Conservation (phyloP, 2,888 invertebrate genomes). For the Calliphora vomitoria region DNA sequence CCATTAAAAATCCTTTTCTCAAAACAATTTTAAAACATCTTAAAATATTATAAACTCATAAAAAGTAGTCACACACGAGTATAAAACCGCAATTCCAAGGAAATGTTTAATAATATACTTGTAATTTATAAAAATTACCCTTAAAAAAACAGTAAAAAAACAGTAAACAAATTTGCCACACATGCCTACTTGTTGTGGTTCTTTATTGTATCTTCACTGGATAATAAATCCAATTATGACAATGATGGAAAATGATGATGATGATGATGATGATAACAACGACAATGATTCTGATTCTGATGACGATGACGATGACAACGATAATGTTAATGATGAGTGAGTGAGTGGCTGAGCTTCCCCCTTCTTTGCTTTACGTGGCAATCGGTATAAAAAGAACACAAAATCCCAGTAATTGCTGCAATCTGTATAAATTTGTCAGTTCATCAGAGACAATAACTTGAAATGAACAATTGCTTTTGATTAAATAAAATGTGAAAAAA, state of each 20-base stretch:
- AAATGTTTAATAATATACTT: slow-evolving; percentile 65
- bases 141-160: slow-evolving; percentile 25
- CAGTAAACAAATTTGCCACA: slow-evolving; percentile 50
- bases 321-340: slow-evolving; percentile 42
- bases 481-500: slow-evolving; percentile 72
- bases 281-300: slow-evolving; percentile 30
- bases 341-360: slow-evolving; percentile 18
- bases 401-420: slow-evolving; percentile 58
- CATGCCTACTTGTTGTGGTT: slow-evolving; percentile 16
- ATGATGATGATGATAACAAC: slow-evolving; percentile 37
- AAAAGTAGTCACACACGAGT: slow-evolving; percentile 23
- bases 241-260: slow-evolving; percentile 57
- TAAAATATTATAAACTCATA: background rate
- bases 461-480: slow-evolving; percentile 76
- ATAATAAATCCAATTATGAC: slow-evolving; percentile 74
- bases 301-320: slow-evolving; percentile 37
- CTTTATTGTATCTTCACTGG: background rate
- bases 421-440: slow-evolving; percentile 66
- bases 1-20: background rate
- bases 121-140: slow-evolving; percentile 64
- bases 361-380: slow-evolving; percentile 23
- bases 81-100: slow-evolving; percentile 48
- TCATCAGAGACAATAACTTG: slow-evolving; percentile 73
- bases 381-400: slow-evolving; percentile 7
- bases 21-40: background rate